phyloP scores from a whole-genome alignment of 2,113 vertebrate genomes.

The Hiodon tergisus region DNA sequence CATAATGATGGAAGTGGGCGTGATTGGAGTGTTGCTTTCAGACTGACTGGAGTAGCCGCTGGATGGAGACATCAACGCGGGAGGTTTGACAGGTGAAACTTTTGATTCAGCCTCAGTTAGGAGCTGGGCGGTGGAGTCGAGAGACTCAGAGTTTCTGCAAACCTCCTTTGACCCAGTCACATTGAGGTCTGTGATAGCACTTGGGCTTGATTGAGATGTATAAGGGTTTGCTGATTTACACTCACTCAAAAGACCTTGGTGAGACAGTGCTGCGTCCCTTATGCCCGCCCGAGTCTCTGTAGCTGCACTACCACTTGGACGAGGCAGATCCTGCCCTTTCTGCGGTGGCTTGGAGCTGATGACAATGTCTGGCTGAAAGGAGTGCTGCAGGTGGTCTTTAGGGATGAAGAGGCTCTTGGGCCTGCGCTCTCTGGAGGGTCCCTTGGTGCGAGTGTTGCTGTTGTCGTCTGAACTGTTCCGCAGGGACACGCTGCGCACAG shows the following conservation, averaged over 20 bases:
- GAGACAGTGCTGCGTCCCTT: constrained; percentile 41
- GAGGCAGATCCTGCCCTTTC: constrained; percentile 5
- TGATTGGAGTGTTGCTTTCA: constrained; percentile 66
- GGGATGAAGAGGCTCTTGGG: constrained; percentile 70
- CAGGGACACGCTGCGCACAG: constrained; percentile 70
- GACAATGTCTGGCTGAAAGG: constrained; percentile 48
- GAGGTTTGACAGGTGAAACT: constrained; percentile 62
- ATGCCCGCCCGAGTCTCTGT: constrained; percentile 34
- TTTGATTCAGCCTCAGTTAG: constrained; percentile 59
- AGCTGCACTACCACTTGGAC: constrained; percentile 7
- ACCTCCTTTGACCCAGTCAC: constrained; percentile 54
- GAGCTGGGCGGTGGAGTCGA: constrained; percentile 51
- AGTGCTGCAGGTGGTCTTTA: constrained; percentile 34
- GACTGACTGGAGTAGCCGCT: constrained; percentile 71
- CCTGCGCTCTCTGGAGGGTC: constrained; percentile 55
- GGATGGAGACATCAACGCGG: constrained; percentile 78
- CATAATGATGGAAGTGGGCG: constrained; percentile 56
- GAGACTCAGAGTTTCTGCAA: constrained; percentile 62
- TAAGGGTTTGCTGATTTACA: constrained; percentile 64
- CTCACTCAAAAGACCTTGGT: constrained; percentile 58
- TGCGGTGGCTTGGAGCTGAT: constrained; percentile 33
- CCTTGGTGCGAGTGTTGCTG: neutral
- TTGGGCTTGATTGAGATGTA: constrained; percentile 65
- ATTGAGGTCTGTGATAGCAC: constrained; percentile 57
- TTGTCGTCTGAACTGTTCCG: constrained; percentile 49